These are phyloP conservation scores for Orchesella cincta DNA, from an alignment of 1,140 invertebrate species.

Conservation along the genomic window DNA sequence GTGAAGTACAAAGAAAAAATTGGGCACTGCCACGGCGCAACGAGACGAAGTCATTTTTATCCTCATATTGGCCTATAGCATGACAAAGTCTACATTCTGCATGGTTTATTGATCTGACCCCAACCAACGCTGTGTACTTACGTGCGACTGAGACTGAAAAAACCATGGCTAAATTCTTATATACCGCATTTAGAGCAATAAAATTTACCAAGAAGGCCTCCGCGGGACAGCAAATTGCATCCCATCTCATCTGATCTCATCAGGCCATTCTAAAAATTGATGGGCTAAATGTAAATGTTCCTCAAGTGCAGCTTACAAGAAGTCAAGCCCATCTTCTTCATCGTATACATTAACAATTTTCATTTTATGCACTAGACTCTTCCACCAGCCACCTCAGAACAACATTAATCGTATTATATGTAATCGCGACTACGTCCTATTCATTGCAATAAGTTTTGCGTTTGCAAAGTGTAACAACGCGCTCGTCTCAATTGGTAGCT, in stretches of 20 bases:
- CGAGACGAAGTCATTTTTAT: not conserved
- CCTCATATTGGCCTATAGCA: not conserved
- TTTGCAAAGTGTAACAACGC: constrained; percentile 28
- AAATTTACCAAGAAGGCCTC: not conserved
- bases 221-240: too few relatives aligned
- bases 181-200: not conserved
- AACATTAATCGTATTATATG: constrained; percentile 17
- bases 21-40: too few relatives aligned
- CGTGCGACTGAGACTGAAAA: not conserved
- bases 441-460: not conserved
- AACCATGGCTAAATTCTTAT: not conserved
- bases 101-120: not conserved
- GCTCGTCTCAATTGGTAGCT: constrained; percentile 2
- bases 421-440: constrained; percentile 2
- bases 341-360: not conserved
- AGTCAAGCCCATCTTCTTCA: not conserved
- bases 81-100: not conserved
- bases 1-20: too few relatives aligned
- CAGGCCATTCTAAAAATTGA: not conserved
- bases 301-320: not conserved
- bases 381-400: constrained; percentile 4
- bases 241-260: not conserved
- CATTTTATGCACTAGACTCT: not conserved
- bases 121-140: not conserved
- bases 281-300: not conserved